Base-by-base conservation (phyloP, 2,797 vertebrate species). In the Lagocephalus sceleratus region DNA sequence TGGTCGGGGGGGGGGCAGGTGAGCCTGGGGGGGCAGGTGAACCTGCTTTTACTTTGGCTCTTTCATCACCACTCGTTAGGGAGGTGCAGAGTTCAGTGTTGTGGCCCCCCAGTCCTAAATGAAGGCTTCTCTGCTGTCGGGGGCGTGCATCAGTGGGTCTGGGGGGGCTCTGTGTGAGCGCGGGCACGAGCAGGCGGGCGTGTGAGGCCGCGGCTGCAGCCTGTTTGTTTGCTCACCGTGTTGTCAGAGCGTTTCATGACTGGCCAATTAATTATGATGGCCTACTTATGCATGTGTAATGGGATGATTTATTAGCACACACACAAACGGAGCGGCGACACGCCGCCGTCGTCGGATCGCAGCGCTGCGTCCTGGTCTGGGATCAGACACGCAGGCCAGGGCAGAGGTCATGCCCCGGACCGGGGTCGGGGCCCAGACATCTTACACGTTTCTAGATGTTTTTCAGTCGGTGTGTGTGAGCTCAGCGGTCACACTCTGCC, bases 201-300 rank as follows among this genome's bases (percentile, higher is more conserved):
- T 69, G 55, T 65, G 44, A 64, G 70, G 53, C 51, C 56, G 43
- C 23, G 38, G 25, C 12, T 71, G 45, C 48, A 54, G 65, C 61
- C 25, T 78, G 74, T 71, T 69, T 78, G 69, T 79, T 42, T 68
- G 65, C 54, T 54, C 59, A 55, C 67, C 79, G 85, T 79, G 68
- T 88, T 90, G 88, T 91, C 89, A 90, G 82, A 86, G 79, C 79
- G 80, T 88, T 79, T 88, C 85, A 88, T 85, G 73, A 84, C 85
- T 85, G 88, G 86, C 89, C 88, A 92, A 91, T 92, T 91, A 92
- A 91, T 92, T 90, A 92, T 89, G 87, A 90, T 92, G 89, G 87
- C 88, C 88, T 91, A 91, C 86, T 92, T 92, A 91, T 90, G 88
- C 17, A 90, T 91, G 86, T 89, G 88, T 91, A 90, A 91, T 90